Base-by-base conservation (phyloP, 2,888 invertebrate genomes). In the Atethmia centrago region DNA sequence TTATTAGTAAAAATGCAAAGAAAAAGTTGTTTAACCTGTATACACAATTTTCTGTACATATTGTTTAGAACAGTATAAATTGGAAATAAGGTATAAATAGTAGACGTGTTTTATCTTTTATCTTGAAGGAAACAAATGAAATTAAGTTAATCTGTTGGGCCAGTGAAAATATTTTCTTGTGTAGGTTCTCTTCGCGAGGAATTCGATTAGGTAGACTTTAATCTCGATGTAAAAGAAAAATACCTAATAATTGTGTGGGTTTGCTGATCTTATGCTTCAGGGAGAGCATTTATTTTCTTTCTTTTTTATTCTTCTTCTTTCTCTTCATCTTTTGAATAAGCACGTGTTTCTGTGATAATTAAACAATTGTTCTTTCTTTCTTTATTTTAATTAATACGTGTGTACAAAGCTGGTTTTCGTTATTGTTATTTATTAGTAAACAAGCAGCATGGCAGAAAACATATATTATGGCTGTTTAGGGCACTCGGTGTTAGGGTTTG, bases 61-160 rank as follows among this genome's bases (percentile, higher is more conserved):
- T 56, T 59, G 19, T 70, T 5, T 40, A 51, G 49, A 59, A 42
- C 14, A 1, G 28, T 66, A 58, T 14, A 70, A 55, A 53, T 40
- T 51, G 31, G 36, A 63, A 64, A 45, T 45, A n/a, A 59, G 12
- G 40, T 40, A 31, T 12, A 53, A n/a, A 75, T 36, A 28, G 10
- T n/a, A 78, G 19, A 53, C 80, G 80, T 80, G 83, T 61, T 65
- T 61, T 68, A 82, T 80, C 83, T 65, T 63, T 47, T 61, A 78
- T 80, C 79, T 61, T 25, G 42, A 47, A 72, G 45, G 28, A 68
- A 78, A 68, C 31, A 31, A 68, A 65, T 71, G 8, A 77, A 61
- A 64, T 71, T 59, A 56, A 49, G 59, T 56, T 77, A 68, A 82
- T 78, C 56, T 72, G 68, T 80, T 82, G 78, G 83, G 53, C 19